Percentiles rank a stretch among this genome's conserved stretches.
Conservation (phyloP, 2,113 vertebrate species). For the Heterocephalus glaber region DNA sequence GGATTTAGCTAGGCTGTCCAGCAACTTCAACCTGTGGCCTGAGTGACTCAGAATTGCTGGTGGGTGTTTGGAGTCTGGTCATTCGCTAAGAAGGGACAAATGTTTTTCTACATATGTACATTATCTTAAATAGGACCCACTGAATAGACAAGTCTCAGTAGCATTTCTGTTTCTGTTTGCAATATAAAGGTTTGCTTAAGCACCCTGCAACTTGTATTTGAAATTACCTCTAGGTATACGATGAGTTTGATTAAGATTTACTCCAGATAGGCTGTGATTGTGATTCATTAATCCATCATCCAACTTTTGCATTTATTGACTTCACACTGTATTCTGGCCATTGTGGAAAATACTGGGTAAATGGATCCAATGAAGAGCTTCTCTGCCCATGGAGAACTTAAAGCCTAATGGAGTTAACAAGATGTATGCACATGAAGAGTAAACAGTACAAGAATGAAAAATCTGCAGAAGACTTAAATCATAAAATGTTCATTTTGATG, state of each 20-base stretch:
- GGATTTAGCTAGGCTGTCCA: background rate
- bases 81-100: background rate
- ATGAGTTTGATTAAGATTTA: background rate
- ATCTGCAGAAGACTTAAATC: background rate
- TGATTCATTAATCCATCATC: background rate
- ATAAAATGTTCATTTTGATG: background rate
- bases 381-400: background rate
- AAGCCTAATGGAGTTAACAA: background rate
- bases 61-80: background rate
- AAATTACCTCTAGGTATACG: background rate
- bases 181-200: conserved; percentile 13
- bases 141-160: background rate
- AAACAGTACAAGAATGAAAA: background rate
- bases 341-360: background rate
- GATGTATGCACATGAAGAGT: background rate
- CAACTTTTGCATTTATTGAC: background rate
- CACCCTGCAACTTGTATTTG: background rate
- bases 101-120: background rate
- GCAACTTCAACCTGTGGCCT: background rate
- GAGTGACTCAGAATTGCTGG: background rate
- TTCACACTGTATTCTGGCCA: too few relatives aligned
- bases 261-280: background rate
- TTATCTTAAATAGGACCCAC: background rate
- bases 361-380: background rate
- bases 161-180: background rate